Evolutionary conservation across 2,113 vertebrate genomes (phyloP), one percentile per base, ranked within the genome.

Genomic region (Psilopogon haemacephalus): DNA sequence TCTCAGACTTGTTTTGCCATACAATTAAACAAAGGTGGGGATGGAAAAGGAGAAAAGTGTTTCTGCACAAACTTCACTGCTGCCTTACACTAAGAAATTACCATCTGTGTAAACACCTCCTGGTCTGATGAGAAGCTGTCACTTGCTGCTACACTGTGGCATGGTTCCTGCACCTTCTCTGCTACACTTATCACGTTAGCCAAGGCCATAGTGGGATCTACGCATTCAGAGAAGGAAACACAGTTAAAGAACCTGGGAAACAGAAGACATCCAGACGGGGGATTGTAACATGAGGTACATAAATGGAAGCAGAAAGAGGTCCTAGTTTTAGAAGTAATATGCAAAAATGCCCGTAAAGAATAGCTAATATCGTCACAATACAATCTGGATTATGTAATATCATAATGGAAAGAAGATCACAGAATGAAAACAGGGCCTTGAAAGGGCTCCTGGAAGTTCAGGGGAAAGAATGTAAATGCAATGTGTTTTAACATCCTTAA

Each of bases 221-320:
- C 10, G 56, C 3, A 60, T 90, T 75, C 54, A 62, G 33, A 15
- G 28, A 40, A 37, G 6, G 15, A 3, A 84, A 28, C 1, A 0
- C 5, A 11, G 6, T 21, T 23, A 76, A 64, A 17, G 15, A 69
- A 26, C 2, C 2, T 18, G 10, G 9, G 12, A 93, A 83, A 48
- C 1, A 56, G 20, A 82, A 50, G 35, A 26, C 8, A 19, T 46
- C 9, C 42, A 28, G 8, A 11, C 32, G 4, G 9, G 15, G 4
- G 1, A 0, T 16, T 69, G 5, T 40, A 6, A 7, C 16, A 75
- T 17, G 8, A 69, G 14, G 1, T 28, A 7, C 32, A 33, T 70
- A 85, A 87, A 33, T 13, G 24, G 13, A 76, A 64, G n/a, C 14
- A 68, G 12, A 33, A 6, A 55, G 3, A 6, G 1, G 3, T 65